These are phyloP conservation scores for Campylomormyrus tamandua DNA, from an alignment of 2,113 vertebrate species.

Conservation along the genomic window DNA sequence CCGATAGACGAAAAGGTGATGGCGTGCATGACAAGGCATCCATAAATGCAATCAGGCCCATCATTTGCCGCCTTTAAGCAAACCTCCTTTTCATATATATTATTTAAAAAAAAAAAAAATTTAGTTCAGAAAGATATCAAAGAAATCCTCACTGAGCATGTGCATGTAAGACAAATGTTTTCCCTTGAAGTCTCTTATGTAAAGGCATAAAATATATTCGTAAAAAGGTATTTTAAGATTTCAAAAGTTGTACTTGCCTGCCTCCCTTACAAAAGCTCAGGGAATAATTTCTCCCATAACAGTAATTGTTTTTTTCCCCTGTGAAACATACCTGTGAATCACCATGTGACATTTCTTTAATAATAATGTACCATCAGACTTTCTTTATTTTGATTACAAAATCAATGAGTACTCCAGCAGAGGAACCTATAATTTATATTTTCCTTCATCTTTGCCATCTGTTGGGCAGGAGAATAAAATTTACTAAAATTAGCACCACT, in stretches of 20 bases:
- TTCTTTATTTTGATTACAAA: constrained; percentile 4
- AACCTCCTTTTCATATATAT: neutral
- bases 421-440: neutral
- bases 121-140: neutral
- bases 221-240: neutral
- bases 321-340: neutral
- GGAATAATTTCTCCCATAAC: neutral
- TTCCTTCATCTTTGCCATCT: neutral
- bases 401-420: neutral
- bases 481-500: neutral
- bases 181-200: neutral
- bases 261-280: neutral
- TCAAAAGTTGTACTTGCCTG: neutral
- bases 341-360: constrained; percentile 4
- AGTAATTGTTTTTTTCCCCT: neutral
- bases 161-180: neutral
- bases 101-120: too few relatives aligned
- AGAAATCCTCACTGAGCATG: neutral
- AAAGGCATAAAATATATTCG: neutral
- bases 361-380: neutral
- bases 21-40: neutral
- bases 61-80: neutral
- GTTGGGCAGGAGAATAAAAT: neutral
- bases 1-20: neutral
- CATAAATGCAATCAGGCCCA: neutral